Percentiles rank a stretch among this genome's conserved stretches.
These are phyloP conservation scores for Proteles cristata DNA, from an alignment of 2,113 vertebrate genomes.

Conservation along the genomic window DNA sequence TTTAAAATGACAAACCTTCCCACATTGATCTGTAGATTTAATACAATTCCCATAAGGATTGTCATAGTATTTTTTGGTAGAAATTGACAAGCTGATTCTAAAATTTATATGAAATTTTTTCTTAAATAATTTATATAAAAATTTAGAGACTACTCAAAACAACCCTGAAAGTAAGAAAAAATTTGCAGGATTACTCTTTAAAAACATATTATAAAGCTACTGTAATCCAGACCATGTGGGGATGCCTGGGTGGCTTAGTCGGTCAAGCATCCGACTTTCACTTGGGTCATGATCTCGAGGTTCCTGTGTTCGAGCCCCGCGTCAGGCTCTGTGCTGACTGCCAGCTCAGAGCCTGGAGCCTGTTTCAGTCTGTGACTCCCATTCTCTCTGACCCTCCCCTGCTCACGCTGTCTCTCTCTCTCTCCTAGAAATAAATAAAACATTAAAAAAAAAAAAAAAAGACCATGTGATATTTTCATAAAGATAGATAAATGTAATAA, in stretches of 20 bases:
- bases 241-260: too few species aligned
- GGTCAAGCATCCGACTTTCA: too few species aligned
- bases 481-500: not conserved
- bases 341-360: too few species aligned
- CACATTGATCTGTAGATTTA: not conserved
- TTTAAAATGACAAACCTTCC: not conserved
- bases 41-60: not conserved
- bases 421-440: too few species aligned
- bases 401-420: too few species aligned
- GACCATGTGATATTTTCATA: not conserved
- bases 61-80: not conserved
- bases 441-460: too few species aligned
- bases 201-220: not conserved
- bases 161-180: not conserved
- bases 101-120: not conserved
- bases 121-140: not conserved
- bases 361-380: too few species aligned
- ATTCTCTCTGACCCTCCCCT: too few species aligned
- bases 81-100: not conserved
- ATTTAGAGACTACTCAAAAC: not conserved
- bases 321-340: too few species aligned
- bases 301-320: too few species aligned
- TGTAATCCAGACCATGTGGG: not conserved
- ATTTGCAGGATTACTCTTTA: not conserved
- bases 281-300: too few species aligned